Base-by-base conservation (phyloP, 2,113 vertebrate species). In the Corvus cornix region DNA sequence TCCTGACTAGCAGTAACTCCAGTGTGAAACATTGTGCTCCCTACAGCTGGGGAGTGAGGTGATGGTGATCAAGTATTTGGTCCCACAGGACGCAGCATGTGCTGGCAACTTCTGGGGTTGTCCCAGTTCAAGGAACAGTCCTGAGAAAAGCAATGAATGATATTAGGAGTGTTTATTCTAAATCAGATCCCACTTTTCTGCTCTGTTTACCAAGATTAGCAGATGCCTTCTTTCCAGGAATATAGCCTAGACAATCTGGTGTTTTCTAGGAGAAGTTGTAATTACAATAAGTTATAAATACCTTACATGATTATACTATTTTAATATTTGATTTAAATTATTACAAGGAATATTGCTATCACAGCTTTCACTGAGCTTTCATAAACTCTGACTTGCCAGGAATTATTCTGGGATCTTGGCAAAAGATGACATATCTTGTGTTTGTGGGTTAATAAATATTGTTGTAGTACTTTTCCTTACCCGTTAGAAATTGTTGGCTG, bases 151-250 rank as follows among this genome's bases (percentile, higher is more conserved):
- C 5, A 48, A 13, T n/a, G 43, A 76, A 59, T 63, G 52, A 17
- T 91, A 74, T 70, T 74, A 91, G 81, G 35, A 70, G 37, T 72
- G 26, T 86, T 70, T 86, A 35, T 86, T 90, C 39, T 59, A 90
- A 94, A 88, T 77, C 31, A 67, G 44, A 81, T 86, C 48, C 43
- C n/a, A 60, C 48, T 95, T 95, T 94, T 86, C 56, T 3, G 6
- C 68, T 93, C 72, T 90, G 76, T 93, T 96, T 96, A 96, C 48
- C 28, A 84, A 90, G 75, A 86, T 88, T 78, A 95, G 79, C 87
- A 94, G 95, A 92, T 95, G 84, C 60, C n/a, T 93, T 80, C 79
- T 93, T 95, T 94, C 90, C 68, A 96, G 90, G 78, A 96, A 96
- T 90, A 78, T 62, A 86, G 72, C 28, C 60, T 86, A 89, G 76